These are phyloP conservation scores for Murina feae DNA, from an alignment of 2,113 vertebrate genomes.

Conservation along the genomic window DNA sequence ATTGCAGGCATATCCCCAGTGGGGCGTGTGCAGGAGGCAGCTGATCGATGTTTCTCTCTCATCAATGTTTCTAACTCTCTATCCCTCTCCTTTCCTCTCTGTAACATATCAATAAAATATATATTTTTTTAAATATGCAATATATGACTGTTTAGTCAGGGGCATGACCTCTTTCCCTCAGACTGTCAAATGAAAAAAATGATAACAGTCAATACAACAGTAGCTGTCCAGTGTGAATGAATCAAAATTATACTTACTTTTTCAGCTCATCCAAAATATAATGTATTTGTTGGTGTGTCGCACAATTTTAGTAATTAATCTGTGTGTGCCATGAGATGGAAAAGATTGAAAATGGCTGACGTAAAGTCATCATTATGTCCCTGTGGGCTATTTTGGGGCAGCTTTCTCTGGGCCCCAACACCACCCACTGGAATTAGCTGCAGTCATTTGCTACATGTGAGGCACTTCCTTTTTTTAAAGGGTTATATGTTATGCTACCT, in stretches of 20 bases:
- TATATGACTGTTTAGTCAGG: not conserved
- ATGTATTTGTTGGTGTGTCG: not conserved
- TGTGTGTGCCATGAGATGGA: not conserved
- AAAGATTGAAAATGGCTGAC: not conserved
- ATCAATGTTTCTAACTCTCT: no score
- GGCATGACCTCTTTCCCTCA: not conserved
- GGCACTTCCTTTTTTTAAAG: not conserved
- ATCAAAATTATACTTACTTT: not conserved
- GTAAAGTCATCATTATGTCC: not conserved
- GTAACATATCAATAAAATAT: no score
- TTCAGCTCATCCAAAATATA: not conserved
- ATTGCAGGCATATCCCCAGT: no score
- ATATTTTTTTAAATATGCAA: not conserved
- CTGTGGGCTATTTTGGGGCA: not conserved
- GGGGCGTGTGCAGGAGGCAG: no score
- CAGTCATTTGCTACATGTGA: not conserved
- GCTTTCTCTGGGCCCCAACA: not conserved
- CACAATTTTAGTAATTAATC: not conserved
- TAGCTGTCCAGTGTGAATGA: not conserved
- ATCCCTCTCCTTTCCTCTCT: no score
- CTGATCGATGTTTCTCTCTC: no score
- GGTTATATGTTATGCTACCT: not conserved
- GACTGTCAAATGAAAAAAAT: not conserved
- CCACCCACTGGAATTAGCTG: not conserved
- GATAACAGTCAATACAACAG: not conserved